These are phyloP conservation scores for Astropecten irregularis DNA, from an alignment of 53 echinoderm and acorn worm species.

Conservation along the genomic window DNA sequence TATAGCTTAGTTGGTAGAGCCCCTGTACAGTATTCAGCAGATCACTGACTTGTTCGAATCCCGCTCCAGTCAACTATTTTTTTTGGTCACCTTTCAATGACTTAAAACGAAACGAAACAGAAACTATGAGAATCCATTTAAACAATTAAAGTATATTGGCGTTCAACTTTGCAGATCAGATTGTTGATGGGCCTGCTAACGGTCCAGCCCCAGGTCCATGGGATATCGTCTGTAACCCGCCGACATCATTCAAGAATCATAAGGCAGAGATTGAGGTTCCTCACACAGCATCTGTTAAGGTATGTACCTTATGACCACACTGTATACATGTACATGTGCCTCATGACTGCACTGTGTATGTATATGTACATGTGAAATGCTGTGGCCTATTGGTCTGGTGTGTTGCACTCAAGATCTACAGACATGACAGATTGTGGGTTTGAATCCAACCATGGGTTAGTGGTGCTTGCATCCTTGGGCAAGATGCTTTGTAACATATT, in stretches of 20 bases:
- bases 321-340: not conserved
- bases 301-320: slow-evolving; percentile 1
- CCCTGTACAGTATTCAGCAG: not conserved
- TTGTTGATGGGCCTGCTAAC: slow-evolving; percentile 85
- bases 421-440: too few species aligned
- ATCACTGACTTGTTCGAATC: not conserved
- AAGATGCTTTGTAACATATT: too few species aligned
- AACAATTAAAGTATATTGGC: too few species aligned
- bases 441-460: too few species aligned
- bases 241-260: slow-evolving; percentile 69
- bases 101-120: too few species aligned
- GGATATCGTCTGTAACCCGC: slow-evolving; percentile 67
- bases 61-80: not conserved
- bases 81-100: not conserved
- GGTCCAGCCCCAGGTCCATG: slow-evolving; percentile 94
- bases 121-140: too few species aligned
- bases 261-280: slow-evolving; percentile 78
- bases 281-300: slow-evolving; percentile 97
- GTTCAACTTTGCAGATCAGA: slow-evolving; percentile 87
- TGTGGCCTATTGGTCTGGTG: too few species aligned
- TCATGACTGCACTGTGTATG: not conserved
- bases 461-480: too few species aligned
- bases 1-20: not conserved
- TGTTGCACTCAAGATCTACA: too few species aligned
- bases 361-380: too few species aligned